Evolutionary conservation across 2,888 invertebrate species (phyloP), one percentile per base, ranked within the genome.

Genomic region (Eristalinus sepulchralis): DNA sequence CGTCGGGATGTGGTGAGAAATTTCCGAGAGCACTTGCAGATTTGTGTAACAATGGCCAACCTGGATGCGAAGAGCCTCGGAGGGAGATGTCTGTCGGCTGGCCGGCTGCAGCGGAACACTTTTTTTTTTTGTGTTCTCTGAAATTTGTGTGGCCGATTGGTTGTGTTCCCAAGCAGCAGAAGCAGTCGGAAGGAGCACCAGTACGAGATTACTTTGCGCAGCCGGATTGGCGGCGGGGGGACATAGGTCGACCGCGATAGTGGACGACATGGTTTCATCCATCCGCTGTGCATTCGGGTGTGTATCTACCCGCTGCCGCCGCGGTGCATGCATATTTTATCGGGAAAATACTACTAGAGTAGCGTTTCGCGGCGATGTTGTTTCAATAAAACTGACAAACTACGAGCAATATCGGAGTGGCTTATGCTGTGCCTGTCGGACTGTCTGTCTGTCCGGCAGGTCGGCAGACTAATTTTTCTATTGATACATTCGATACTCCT

Each of bases 331-430:
- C 75, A 87, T 87, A 87, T 87, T 87, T 87, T 87, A 87, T 87
- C 87, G 76, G 71, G n/a, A 83, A 87, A 72, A 83, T 87, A 87
- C 87, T 87, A 87, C 87, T 87, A 83, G 87, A 80, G 87, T 87
- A 87, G 87, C 87, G 71, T 87, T 76, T 76, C 80, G 34, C 80
- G 17, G 47, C 47, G 73, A 83, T 83, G 87, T 80, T 87, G 86
- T 83, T 83, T 76, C 87, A 87, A 87, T 87, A 87, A 83, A 87
- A 83, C 87, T 80, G 87, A 87, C 87, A 87, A 87, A 79, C 78
- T 76, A 39, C 39, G 39, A 39, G 39, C n/a, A 79, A 83, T 83
- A 83, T 83, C 59, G 70, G 47, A 79, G 34, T 79, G 60, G 31
- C 71, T 47, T 47, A 47, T 47, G 47, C 47, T 47, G 47, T 64